Evolutionary conservation across 2,888 invertebrate species (phyloP).

Genomic region (Eupithecia dodoneata): DNA sequence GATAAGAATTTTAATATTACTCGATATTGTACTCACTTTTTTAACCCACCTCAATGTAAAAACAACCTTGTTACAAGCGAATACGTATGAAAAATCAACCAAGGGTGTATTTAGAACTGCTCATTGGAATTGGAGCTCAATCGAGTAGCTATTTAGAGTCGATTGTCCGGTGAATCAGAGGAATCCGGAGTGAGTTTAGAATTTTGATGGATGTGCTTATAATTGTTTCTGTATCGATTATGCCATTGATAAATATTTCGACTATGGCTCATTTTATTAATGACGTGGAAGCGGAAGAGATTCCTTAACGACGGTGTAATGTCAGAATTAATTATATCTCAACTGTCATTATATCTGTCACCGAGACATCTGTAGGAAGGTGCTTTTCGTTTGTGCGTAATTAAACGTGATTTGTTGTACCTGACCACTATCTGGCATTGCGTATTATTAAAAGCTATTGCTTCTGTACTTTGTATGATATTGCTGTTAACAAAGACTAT

Average conservation of each 20-base stretch:
- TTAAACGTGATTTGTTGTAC: constrained; percentile 59
- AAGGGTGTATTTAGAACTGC: background rate
- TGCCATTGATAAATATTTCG: constrained; percentile 84
- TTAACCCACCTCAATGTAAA: constrained; percentile 50
- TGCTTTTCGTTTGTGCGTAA: constrained; percentile 68
- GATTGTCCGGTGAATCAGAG: constrained; percentile 33
- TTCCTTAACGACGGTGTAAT: constrained; percentile 76
- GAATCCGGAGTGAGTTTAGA: constrained; percentile 68
- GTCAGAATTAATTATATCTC: constrained; percentile 82
- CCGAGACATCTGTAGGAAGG: constrained; percentile 51
- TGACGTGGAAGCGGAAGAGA: constrained; percentile 82
- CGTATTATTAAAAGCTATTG: constrained; percentile 23
- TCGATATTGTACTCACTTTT: constrained; percentile 68
- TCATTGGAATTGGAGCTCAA: constrained; percentile 58
- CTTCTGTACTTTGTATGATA: constrained; percentile 16
- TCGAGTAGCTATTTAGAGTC: constrained; percentile 42
- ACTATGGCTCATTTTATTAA: constrained; percentile 84
- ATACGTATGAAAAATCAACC: constrained; percentile 17
- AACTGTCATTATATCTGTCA: constrained; percentile 83
- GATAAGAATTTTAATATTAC: constrained; percentile 84
- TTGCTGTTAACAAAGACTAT: constrained; percentile 28
- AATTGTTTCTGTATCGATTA: constrained; percentile 85
- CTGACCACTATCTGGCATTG: constrained; percentile 24
- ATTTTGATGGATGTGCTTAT: constrained; percentile 84
- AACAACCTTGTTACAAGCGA: constrained; percentile 48